Evolutionary conservation across 2,113 vertebrate genomes (phyloP).

Genomic region (Anolis carolinensis): DNA sequence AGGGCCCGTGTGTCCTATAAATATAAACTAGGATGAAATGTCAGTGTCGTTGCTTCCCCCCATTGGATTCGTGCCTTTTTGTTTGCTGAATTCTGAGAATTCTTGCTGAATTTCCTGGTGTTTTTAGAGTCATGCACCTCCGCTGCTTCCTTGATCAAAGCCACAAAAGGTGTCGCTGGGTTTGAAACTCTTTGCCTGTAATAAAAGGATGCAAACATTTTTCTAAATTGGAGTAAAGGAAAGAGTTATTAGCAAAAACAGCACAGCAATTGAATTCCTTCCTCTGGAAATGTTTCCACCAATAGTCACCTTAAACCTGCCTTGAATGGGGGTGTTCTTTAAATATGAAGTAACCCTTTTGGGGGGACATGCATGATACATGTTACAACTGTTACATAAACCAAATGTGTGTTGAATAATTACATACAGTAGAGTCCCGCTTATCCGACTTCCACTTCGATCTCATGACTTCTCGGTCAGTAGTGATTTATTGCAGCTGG

Average conservation of each 20-base stretch:
- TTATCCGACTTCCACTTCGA: no score
- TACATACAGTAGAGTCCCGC: no score
- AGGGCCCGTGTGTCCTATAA: background rate
- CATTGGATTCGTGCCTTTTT: background rate
- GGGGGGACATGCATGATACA: no score
- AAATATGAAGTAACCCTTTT: no score
- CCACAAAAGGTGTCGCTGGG: background rate
- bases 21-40: background rate
- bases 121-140: background rate
- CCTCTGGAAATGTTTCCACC: background rate
- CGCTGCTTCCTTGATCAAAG: background rate
- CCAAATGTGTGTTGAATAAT: no score
- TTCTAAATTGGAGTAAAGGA: background rate
- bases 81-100: background rate
- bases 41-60: background rate
- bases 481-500: no score
- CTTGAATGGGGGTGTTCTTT: no score
- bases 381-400: no score
- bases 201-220: background rate
- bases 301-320: background rate
- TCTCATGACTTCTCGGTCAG: no score
- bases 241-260: background rate
- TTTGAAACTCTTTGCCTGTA: background rate
- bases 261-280: background rate
- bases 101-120: background rate